These are phyloP conservation scores for Drosophila dunni DNA, from an alignment of 1,140 invertebrate species.

Conservation along the genomic window DNA sequence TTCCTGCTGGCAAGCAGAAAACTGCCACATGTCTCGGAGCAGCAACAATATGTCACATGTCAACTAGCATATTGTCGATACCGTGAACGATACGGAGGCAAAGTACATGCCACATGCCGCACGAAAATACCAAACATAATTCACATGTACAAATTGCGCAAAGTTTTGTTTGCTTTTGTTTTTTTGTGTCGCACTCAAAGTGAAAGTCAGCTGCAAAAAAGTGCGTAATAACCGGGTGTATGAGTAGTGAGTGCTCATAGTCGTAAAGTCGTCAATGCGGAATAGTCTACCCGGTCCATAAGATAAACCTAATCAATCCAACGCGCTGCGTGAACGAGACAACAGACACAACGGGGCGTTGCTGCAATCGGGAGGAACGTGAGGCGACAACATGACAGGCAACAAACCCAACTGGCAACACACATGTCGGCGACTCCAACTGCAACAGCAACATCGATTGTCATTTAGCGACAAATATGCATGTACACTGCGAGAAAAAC, in stretches of 20 bases:
- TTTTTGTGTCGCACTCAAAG: slow-evolving; percentile 13
- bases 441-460: slow-evolving; percentile 29
- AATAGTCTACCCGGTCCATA: slow-evolving; percentile 70
- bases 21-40: slow-evolving; percentile 15
- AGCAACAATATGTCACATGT: slow-evolving; percentile 68
- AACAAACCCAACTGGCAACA: slow-evolving; percentile 30
- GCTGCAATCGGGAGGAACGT: neutral
- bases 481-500: slow-evolving; percentile 25
- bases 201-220: slow-evolving; percentile 67
- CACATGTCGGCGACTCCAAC: neutral
- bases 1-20: slow-evolving; percentile 2
- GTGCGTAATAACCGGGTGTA: slow-evolving; percentile 70
- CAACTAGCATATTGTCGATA: slow-evolving; percentile 48
- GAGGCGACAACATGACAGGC: slow-evolving; percentile 30
- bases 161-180: slow-evolving; percentile 29
- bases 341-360: slow-evolving; percentile 15
- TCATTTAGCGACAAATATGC: slow-evolving; percentile 29
- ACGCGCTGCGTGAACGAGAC: slow-evolving; percentile 29
- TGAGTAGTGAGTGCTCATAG: slow-evolving; percentile 27
- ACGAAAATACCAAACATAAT: slow-evolving; percentile 48
- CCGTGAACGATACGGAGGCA: slow-evolving; percentile 2
- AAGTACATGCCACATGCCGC: slow-evolving; percentile 20
- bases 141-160: slow-evolving; percentile 61
- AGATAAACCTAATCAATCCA: slow-evolving; percentile 74
- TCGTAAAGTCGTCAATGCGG: slow-evolving; percentile 55